Percentiles rank a stretch among this genome's conserved stretches.
Conservation (phyloP, 2,888 invertebrate species). For the Spisula subtruncata region DNA sequence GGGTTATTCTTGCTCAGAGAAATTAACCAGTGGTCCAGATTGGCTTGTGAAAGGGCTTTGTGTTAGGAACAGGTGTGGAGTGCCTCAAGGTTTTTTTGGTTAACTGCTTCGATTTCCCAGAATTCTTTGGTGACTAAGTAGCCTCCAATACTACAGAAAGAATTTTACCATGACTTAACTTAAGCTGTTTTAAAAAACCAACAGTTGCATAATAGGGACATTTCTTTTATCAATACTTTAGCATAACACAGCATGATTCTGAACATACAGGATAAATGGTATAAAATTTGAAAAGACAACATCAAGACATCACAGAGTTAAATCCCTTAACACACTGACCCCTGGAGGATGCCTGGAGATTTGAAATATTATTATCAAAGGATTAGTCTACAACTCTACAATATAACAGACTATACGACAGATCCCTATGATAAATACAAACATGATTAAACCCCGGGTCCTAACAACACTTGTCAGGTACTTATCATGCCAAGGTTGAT, state of each 20-base stretch:
- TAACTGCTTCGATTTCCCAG: no score
- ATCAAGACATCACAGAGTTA: neutral
- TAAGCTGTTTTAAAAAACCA: no score
- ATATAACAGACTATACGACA: neutral
- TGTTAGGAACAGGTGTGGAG: no score
- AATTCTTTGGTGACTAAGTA: no score
- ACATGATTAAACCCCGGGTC: neutral
- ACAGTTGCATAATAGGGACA: no score
- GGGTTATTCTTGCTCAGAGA: no score
- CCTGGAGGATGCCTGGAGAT: neutral
- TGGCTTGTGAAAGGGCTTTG: no score
- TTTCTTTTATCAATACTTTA: constrained; percentile 3
- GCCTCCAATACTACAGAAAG: no score
- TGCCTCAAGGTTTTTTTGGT: no score
- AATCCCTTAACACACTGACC: neutral
- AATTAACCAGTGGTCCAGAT: no score
- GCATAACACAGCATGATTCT: neutral
- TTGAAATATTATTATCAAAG: constrained; percentile 5
- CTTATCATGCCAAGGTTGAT: constrained; percentile 13
- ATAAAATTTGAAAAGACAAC: neutral
- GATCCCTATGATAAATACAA: constrained; percentile 17
- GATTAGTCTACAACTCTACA: neutral
- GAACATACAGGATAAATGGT: neutral
- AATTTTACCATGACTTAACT: no score
- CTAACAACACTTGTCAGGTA: neutral